Evolutionary conservation across 2,888 invertebrate genomes (phyloP), one percentile per base, ranked within the genome.

Genomic region (Podotricha telesiphe): DNA sequence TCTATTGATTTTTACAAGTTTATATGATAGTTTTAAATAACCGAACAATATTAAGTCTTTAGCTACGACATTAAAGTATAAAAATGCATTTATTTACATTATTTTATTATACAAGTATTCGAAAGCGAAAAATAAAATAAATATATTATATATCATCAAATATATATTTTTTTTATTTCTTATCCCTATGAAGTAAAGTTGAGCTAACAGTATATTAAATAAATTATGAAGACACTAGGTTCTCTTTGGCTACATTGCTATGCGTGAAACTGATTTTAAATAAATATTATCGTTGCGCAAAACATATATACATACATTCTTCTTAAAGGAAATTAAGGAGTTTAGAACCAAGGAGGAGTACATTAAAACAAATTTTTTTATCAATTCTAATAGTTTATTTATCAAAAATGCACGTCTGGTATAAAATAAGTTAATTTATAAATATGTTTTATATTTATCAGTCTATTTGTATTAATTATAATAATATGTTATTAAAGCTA

Each of bases 1-100:
- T 53, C 34, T 53, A 11, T n/a, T n/a, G 11, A 0, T 28, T 53
- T 53, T 34, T 10, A 55, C 10, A 13, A 17, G 11, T 1, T 17
- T 11, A 17, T 34, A 17, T 55, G 17, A n/a, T n/a, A n/a, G n/a
- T n/a, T n/a, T n/a, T n/a, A n/a, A n/a, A n/a, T n/a, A n/a, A n/a
- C n/a, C n/a, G n/a, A n/a, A n/a, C n/a, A n/a, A n/a, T n/a, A n/a
- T n/a, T n/a, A n/a, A n/a, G n/a, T n/a, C 28, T 37, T 28, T 11
- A 34, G 34, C 48, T 65, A 48, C 56, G 48, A 65, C 22, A 65
- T 15, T 65, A 37, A 34, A 55, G 48, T 37, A 63, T 63, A 47
- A 63, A 62, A 51, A 42, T 20, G 63, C 62, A 62, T 62, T 62
- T 62, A 62, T 48, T 19, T 62, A 48, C 48, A 22, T 48, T 48